Evolutionary conservation across 2,888 invertebrate genomes (phyloP).

Genomic region (Falcaria lacertinaria): DNA sequence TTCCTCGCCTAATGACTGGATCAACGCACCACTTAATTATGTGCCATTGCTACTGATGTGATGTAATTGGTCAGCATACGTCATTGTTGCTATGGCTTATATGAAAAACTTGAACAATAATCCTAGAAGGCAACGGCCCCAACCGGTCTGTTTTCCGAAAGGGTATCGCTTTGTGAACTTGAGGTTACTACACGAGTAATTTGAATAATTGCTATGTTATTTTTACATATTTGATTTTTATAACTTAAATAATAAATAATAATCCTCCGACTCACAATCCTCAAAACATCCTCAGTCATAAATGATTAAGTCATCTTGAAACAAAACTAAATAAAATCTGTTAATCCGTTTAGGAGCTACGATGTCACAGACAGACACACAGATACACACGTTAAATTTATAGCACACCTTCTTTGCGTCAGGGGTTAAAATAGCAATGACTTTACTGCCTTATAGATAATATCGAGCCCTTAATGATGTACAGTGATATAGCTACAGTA

Average conservation of each 20-base stretch:
- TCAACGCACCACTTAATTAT: slow-evolving; percentile 42
- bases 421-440: not conserved
- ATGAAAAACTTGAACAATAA: slow-evolving; percentile 15
- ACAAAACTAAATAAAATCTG: no score
- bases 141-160: not conserved
- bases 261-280: no score
- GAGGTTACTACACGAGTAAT: not conserved
- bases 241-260: no score
- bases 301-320: no score
- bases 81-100: slow-evolving; percentile 8
- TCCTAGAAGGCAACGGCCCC: slow-evolving; percentile 3
- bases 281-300: no score
- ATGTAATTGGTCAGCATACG: slow-evolving; percentile 25
- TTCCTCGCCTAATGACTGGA: slow-evolving; percentile 48
- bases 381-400: no score
- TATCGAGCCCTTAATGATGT: not conserved
- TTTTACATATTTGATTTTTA: no score
- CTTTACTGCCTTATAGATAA: no score
- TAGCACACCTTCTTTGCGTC: no score
- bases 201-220: not conserved
- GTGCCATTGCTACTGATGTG: slow-evolving; percentile 36
- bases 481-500: not conserved
- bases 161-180: not conserved
- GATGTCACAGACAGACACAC: no score
- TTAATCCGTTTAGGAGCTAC: no score